Conservation (phyloP, 1,140 invertebrate species). For the Lasaia peninsularis region DNA sequence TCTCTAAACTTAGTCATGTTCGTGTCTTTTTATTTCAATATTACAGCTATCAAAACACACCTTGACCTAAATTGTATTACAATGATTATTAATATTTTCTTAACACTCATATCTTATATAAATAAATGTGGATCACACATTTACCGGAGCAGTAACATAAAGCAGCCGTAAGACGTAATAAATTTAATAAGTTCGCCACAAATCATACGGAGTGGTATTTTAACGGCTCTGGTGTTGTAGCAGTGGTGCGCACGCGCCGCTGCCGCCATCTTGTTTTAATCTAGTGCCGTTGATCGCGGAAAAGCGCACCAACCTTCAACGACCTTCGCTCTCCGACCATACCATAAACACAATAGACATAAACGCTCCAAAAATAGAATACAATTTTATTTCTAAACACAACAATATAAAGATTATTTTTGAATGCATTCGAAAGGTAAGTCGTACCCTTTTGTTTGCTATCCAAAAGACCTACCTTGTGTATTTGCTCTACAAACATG, state of each 20-base stretch:
- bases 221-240: slow-evolving; percentile 44
- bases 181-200: slow-evolving; percentile 11
- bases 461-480: slow-evolving; percentile 34
- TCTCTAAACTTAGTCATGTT: too few relatives aligned
- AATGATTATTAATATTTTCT: not conserved
- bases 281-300: slow-evolving; percentile 74
- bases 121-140: slow-evolving; percentile 7
- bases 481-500: slow-evolving; percentile 50
- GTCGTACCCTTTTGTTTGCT: slow-evolving; percentile 12
- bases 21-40: too few relatives aligned
- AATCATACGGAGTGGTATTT: slow-evolving; percentile 41
- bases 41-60: not conserved
- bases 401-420: not conserved
- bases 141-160: not conserved
- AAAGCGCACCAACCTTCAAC: slow-evolving; percentile 76
- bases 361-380: slow-evolving; percentile 21
- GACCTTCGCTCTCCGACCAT: slow-evolving; percentile 72
- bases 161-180: slow-evolving; percentile 1
- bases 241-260: slow-evolving; percentile 64
- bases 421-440: not conserved
- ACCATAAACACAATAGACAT: slow-evolving; percentile 33
- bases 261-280: slow-evolving; percentile 73
- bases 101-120: not conserved
- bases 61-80: not conserved
- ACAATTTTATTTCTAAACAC: not conserved